Percentiles rank a stretch among this genome's conserved stretches.
phyloP scores from a whole-genome alignment of 2,113 vertebrate genomes.

The Cyrtonyx montezumae region DNA sequence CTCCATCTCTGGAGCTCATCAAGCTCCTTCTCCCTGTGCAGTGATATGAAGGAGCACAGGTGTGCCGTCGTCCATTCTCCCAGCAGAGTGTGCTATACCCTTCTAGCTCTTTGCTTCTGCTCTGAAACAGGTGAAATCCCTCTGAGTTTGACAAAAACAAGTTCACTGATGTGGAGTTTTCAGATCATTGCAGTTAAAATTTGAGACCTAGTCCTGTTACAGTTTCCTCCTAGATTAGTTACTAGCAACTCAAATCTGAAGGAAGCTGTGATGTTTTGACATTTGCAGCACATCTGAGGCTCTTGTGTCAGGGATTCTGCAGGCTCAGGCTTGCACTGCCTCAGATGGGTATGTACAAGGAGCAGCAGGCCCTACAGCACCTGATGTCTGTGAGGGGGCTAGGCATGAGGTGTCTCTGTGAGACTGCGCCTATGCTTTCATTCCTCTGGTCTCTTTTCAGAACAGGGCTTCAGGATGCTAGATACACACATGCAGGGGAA shows the following conservation, averaged over 20 bases:
- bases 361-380: fast-evolving
- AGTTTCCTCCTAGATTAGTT: neutral
- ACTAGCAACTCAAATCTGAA: neutral
- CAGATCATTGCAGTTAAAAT: neutral
- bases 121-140: neutral
- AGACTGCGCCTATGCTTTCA: fast-evolving
- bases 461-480: neutral
- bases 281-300: fast-evolving
- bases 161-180: neutral
- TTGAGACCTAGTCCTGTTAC: neutral
- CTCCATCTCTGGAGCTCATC: neutral
- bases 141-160: neutral
- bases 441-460: neutral
- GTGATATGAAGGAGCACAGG: fast-evolving
- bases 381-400: too few relatives aligned
- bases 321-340: neutral
- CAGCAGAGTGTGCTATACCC: fast-evolving
- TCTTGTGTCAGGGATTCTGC: neutral
- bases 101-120: neutral
- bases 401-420: neutral
- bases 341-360: fast-evolving
- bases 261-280: fast-evolving
- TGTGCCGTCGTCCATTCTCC: too few relatives aligned
- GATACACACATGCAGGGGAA: fast-evolving
- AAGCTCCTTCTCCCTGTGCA: neutral